phyloP scores from a whole-genome alignment of 2,888 invertebrate species.

The Andrena bicolor region DNA sequence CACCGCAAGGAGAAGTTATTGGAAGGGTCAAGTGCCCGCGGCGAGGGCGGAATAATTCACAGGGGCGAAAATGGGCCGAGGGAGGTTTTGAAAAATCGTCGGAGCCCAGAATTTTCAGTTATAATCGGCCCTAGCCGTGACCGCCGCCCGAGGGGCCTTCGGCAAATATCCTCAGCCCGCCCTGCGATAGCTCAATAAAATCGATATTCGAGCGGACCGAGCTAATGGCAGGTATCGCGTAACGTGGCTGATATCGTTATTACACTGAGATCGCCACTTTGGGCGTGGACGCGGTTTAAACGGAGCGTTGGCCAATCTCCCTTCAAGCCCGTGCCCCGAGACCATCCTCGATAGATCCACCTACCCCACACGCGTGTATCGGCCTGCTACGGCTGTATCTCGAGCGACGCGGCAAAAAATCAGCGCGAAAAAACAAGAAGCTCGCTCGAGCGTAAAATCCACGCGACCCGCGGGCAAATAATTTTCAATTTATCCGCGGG shows the following conservation, averaged over 20 bases:
- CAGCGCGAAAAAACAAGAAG: background rate
- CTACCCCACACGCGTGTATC: background rate
- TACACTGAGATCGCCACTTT: constrained; percentile 70
- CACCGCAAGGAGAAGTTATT: background rate
- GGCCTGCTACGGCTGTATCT: background rate
- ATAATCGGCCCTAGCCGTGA: background rate
- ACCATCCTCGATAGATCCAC: constrained; percentile 1
- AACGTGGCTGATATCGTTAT: constrained; percentile 72
- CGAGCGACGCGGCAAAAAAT: background rate
- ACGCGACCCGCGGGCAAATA: background rate
- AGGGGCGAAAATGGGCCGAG: background rate
- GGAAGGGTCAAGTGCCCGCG: background rate
- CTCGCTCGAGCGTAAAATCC: background rate
- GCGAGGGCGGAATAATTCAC: constrained; percentile 42
- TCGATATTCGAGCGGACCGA: constrained; percentile 64
- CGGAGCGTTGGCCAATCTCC: constrained; percentile 26
- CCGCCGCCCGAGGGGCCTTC: constrained; percentile 40
- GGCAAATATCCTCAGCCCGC: constrained; percentile 51
- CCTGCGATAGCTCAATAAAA: constrained; percentile 57
- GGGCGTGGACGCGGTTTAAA: constrained; percentile 61
- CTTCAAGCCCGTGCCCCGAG: constrained; percentile 1
- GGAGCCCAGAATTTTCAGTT: constrained; percentile 42
- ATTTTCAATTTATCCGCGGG: constrained; percentile 55
- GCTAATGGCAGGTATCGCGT: constrained; percentile 71
- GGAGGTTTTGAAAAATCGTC: constrained; percentile 52